phyloP scores from a whole-genome alignment of 2,113 vertebrate species.

The Mystacornis crossleyi region DNA sequence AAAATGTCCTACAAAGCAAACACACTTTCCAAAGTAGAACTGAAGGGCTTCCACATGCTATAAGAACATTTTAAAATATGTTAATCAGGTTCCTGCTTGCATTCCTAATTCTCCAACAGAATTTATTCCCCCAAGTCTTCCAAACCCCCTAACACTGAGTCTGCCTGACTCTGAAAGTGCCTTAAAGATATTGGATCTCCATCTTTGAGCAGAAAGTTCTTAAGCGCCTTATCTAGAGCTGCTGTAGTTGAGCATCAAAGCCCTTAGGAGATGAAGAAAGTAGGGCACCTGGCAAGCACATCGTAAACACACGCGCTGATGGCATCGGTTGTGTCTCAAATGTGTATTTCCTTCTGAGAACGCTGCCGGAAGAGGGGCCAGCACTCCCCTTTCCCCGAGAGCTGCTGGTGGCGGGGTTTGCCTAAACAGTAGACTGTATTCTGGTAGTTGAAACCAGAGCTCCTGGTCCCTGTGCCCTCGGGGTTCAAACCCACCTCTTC shows the following conservation, averaged over 20 bases:
- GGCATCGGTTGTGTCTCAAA: not conserved
- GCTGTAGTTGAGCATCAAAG: constrained; percentile 9
- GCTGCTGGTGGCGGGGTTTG: not conserved
- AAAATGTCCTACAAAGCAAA: not conserved
- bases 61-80: not conserved
- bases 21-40: not conserved
- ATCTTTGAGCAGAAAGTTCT: constrained; percentile 25
- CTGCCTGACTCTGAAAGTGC: not conserved
- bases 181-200: not conserved
- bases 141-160: not conserved
- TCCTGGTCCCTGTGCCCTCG: not conserved
- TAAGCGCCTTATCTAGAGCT: constrained; percentile 37
- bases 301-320: not conserved
- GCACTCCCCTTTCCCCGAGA: not conserved
- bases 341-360: not conserved
- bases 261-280: constrained; percentile 17
- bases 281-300: constrained; percentile 29
- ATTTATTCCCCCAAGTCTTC: not conserved
- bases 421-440: not conserved
- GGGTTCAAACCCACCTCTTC: not conserved
- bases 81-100: not conserved
- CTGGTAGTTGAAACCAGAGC: not conserved
- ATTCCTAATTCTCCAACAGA: not conserved
- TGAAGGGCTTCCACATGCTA: not conserved
- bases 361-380: not conserved